phyloP scores from a whole-genome alignment of 2,797 vertebrate species.

The Ptychadena robeensis region DNA sequence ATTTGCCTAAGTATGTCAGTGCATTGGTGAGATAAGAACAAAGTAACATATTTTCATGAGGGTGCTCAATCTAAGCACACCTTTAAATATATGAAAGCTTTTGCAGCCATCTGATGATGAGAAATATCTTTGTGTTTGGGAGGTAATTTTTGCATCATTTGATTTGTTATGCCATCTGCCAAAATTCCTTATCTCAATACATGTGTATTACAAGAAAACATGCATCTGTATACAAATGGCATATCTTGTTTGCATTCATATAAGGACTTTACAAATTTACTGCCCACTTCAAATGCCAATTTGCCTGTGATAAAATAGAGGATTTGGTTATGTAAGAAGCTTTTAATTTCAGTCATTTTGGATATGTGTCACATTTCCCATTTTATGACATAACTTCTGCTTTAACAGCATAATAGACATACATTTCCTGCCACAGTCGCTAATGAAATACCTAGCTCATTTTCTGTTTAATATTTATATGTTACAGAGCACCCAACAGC shows the following conservation, averaged over 20 bases:
- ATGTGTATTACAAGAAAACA: constrained; percentile 65
- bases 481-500: not conserved
- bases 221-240: constrained; percentile 67
- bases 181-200: constrained; percentile 66
- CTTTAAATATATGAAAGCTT: constrained; percentile 30
- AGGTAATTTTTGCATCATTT: constrained; percentile 70
- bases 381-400: constrained; percentile 17
- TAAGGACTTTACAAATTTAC: constrained; percentile 64
- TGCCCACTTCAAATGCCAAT: constrained; percentile 64
- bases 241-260: constrained; percentile 66
- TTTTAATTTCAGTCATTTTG: constrained; percentile 16
- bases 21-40: not conserved
- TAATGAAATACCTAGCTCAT: constrained; percentile 16
- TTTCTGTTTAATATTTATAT: constrained; percentile 12
- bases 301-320: constrained; percentile 65
- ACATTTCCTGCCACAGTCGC: not conserved
- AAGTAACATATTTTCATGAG: not conserved
- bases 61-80: not conserved
- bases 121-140: constrained; percentile 67
- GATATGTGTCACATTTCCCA: constrained; percentile 12
- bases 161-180: constrained; percentile 73
- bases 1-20: not conserved
- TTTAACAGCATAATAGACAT: constrained; percentile 13
- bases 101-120: constrained; percentile 65
- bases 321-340: constrained; percentile 27